Conservation (phyloP, 2,888 invertebrate genomes). For the Anthophora plumipes region DNA sequence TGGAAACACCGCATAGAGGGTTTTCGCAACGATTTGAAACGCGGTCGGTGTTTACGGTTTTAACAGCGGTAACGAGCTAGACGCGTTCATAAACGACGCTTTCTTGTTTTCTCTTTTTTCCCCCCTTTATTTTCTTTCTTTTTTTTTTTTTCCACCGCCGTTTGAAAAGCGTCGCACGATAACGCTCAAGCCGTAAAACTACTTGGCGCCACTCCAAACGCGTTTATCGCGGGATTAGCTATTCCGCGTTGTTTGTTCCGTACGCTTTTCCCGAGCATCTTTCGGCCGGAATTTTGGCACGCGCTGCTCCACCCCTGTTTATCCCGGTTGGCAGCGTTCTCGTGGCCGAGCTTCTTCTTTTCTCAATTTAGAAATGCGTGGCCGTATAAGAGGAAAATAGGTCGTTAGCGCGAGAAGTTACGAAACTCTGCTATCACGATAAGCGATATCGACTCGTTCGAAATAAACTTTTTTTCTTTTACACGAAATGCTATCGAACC, state of each 20-base stretch:
- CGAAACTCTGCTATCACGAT: slow-evolving; percentile 3
- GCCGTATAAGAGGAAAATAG: slow-evolving; percentile 16
- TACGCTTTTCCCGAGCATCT: slow-evolving; percentile 61
- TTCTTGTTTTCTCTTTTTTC: too few species aligned
- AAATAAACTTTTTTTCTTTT: too few species aligned
- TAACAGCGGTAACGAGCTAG: slow-evolving; percentile 40
- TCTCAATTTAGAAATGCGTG: slow-evolving; percentile 43
- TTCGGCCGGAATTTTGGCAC: slow-evolving; percentile 66
- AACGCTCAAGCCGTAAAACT: slow-evolving; percentile 60
- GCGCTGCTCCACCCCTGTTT: slow-evolving; percentile 33
- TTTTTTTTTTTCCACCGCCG: too few species aligned
- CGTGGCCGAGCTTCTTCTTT: slow-evolving; percentile 19
- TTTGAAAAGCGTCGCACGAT: slow-evolving; percentile 54
- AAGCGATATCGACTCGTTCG: too few species aligned
- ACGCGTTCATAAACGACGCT: slow-evolving; percentile 43
- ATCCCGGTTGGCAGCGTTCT: slow-evolving; percentile 44
- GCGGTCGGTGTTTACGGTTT: slow-evolving; percentile 22
- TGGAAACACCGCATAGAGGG: background rate
- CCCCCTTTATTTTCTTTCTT: too few species aligned
- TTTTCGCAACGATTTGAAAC: slow-evolving; percentile 29
- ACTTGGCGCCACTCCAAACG: slow-evolving; percentile 63
- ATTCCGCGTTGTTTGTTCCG: slow-evolving; percentile 65
- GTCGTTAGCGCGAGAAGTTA: slow-evolving; percentile 24
- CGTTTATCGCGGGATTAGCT: slow-evolving; percentile 71
- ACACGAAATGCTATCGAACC: too few species aligned